Conservation (phyloP, 2,888 invertebrate species). For the Choreutis nemorana region DNA sequence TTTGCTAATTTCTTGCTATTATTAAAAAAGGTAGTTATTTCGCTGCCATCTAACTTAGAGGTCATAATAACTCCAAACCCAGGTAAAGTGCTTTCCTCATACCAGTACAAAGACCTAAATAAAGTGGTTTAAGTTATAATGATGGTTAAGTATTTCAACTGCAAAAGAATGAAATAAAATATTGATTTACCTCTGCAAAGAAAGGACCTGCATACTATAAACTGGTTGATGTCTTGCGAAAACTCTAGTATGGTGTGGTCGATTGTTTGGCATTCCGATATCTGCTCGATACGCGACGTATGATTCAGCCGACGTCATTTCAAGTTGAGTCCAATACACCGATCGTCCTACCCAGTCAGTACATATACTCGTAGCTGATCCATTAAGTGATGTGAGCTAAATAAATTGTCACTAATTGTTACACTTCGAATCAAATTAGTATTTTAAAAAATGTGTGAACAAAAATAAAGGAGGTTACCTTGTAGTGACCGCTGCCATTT, state of each 20-base stretch:
- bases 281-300: constrained; percentile 72
- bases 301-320: constrained; percentile 44
- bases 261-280: constrained; percentile 65
- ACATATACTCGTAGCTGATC: constrained; percentile 69
- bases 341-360: constrained; percentile 89
- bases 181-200: constrained; percentile 70
- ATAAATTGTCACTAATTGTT: constrained; percentile 3
- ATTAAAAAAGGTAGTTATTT: constrained; percentile 66
- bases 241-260: constrained; percentile 62
- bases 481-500: constrained; percentile 58
- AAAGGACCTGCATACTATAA: constrained; percentile 76
- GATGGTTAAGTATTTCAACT: neutral
- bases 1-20: constrained; percentile 22
- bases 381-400: constrained; percentile 52
- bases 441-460: neutral
- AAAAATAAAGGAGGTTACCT: constrained; percentile 22
- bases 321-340: constrained; percentile 81
- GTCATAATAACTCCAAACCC: constrained; percentile 70
- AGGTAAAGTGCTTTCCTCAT: constrained; percentile 70
- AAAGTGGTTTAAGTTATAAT: constrained; percentile 3
- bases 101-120: constrained; percentile 77
- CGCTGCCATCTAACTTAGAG: constrained; percentile 64
- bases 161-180: constrained; percentile 1
- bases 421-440: neutral
- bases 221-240: constrained; percentile 66